phyloP scores from a whole-genome alignment of 2,888 invertebrate species.

The Sturmia bella region DNA sequence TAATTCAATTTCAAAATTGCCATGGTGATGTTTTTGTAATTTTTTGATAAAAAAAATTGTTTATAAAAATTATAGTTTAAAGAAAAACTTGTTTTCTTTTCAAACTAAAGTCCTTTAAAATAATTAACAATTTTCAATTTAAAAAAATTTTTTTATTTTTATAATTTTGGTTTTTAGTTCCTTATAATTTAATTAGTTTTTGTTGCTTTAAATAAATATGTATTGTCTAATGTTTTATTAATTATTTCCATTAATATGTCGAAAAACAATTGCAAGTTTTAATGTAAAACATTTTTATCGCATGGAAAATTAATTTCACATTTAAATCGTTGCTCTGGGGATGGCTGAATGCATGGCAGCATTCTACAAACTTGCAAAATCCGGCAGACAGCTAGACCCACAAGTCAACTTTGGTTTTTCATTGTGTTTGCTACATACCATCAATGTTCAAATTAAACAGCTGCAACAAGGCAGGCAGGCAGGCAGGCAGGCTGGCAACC shows the following conservation, averaged over 20 bases:
- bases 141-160: no score
- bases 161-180: background rate
- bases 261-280: conserved; percentile 26
- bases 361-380: conserved; percentile 19
- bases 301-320: conserved; percentile 73
- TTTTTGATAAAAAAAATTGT: no score
- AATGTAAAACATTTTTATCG: conserved; percentile 71
- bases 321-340: conserved; percentile 68
- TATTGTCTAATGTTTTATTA: conserved; percentile 56
- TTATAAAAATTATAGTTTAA: no score
- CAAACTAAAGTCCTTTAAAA: no score
- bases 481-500: conserved; percentile 33
- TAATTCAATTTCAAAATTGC: background rate
- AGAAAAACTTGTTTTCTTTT: no score
- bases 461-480: conserved; percentile 50
- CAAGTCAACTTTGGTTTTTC: conserved; percentile 2
- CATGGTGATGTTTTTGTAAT: no score
- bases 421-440: conserved; percentile 11
- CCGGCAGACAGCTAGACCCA: background rate
- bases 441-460: conserved; percentile 31
- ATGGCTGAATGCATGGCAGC: conserved; percentile 52
- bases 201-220: conserved; percentile 41
- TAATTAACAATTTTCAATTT: no score
- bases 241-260: conserved; percentile 58
- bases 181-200: conserved; percentile 5